Evolutionary conservation across 1,140 invertebrate genomes (phyloP).

Genomic region (Saxidomus purpurata): DNA sequence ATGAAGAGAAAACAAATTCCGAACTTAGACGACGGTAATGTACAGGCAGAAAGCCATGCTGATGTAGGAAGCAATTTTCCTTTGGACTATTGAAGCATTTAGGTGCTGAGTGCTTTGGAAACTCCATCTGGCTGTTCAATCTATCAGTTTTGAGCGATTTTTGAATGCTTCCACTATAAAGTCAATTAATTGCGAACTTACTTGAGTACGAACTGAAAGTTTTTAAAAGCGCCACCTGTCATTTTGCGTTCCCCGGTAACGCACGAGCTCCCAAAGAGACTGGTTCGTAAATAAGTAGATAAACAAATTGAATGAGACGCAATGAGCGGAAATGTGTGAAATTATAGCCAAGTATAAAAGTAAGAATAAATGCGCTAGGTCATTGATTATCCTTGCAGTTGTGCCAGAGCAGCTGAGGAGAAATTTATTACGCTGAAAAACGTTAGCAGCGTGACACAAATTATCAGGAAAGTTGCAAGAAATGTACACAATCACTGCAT

Average conservation of each 20-base stretch:
- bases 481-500: neutral
- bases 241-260: conserved; percentile 6
- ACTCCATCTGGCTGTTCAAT: conserved; percentile 42
- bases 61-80: neutral
- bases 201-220: conserved; percentile 13
- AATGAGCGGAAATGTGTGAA: conserved; percentile 64
- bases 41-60: no score
- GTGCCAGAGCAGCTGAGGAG: conserved; percentile 9
- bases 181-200: conserved; percentile 48
- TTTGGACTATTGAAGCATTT: neutral
- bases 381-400: conserved; percentile 45
- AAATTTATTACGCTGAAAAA: neutral
- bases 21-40: no score
- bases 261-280: conserved; percentile 45
- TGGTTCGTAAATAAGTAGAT: conserved; percentile 55
- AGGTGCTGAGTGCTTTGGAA: conserved; percentile 19
- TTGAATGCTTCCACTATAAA: conserved; percentile 41
- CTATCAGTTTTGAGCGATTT: conserved; percentile 43
- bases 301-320: conserved; percentile 60
- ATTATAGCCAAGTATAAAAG: conserved; percentile 58
- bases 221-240: conserved; percentile 62
- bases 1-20: no score
- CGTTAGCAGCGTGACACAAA: conserved; percentile 36
- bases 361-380: conserved; percentile 40
- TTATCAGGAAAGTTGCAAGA: conserved; percentile 15